Percentiles rank a stretch among this genome's conserved stretches.
These are phyloP conservation scores for Paralinhomoeus sp. DNA, from an alignment of 2,888 invertebrate genomes.

Conservation along the genomic window DNA sequence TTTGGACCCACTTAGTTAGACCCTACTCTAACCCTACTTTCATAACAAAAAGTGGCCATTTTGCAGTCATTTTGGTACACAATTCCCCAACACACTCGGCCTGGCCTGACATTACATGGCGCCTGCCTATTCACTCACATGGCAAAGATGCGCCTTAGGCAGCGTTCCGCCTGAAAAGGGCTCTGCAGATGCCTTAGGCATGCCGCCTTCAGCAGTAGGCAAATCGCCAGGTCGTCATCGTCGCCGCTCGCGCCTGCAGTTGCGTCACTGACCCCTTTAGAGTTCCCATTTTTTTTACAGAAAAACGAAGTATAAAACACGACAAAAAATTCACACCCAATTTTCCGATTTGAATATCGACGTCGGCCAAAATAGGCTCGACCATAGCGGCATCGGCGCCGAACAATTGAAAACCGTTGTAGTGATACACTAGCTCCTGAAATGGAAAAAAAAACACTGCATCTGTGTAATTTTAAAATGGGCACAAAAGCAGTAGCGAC, in stretches of 20 bases:
- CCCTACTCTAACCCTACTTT: neutral
- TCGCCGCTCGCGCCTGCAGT: too few relatives aligned
- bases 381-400: slow-evolving; percentile 39
- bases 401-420: slow-evolving; percentile 69
- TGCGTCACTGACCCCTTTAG: slow-evolving; percentile 13
- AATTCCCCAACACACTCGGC: too few relatives aligned
- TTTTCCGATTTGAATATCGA: slow-evolving; percentile 10
- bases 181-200: slow-evolving; percentile 54
- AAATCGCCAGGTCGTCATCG: slow-evolving; percentile 37
- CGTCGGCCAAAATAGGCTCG: slow-evolving; percentile 25
- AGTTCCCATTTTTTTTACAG: neutral
- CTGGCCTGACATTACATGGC: too few relatives aligned
- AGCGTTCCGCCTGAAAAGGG: slow-evolving; percentile 51
- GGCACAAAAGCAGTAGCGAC: neutral
- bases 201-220: slow-evolving; percentile 55
- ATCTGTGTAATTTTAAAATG: neutral
- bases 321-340: neutral
- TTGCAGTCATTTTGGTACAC: slow-evolving; percentile 38
- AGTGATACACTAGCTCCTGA: slow-evolving; percentile 61
- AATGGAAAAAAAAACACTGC: slow-evolving; percentile 6
- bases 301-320: neutral
- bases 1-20: too few relatives aligned
- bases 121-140: too few relatives aligned
- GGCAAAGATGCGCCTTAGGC: too few relatives aligned
- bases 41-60: slow-evolving; percentile 25